Evolutionary conservation across 2,888 invertebrate genomes (phyloP).

Genomic region (Drosophila mercatorum): DNA sequence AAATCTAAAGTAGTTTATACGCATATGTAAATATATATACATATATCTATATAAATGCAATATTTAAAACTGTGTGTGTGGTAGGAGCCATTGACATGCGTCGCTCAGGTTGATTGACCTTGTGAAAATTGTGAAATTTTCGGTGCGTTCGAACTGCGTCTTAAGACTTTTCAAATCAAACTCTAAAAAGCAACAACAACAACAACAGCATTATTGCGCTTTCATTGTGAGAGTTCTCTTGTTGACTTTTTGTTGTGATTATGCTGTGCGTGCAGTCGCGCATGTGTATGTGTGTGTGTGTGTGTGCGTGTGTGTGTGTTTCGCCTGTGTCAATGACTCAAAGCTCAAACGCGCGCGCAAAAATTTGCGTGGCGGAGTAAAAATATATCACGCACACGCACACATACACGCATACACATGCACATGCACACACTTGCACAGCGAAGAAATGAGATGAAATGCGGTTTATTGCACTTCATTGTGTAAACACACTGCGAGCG

Average conservation of each 20-base stretch:
- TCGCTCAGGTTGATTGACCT: slow-evolving; percentile 74
- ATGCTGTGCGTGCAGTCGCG: slow-evolving; percentile 22
- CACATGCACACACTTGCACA: slow-evolving; percentile 10
- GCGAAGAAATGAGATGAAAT: slow-evolving; percentile 51
- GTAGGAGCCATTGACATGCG: slow-evolving; percentile 65
- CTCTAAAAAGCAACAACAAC: neutral
- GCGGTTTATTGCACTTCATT: slow-evolving; percentile 75
- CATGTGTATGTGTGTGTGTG: slow-evolving; percentile 15
- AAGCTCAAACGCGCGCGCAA: slow-evolving; percentile 72
- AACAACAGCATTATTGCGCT: slow-evolving; percentile 15
- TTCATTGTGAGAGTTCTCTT: slow-evolving; percentile 24
- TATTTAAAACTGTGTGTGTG: slow-evolving; percentile 27
- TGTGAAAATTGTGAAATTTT: slow-evolving; percentile 46
- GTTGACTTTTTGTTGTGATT: slow-evolving; percentile 30
- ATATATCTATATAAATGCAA: neutral
- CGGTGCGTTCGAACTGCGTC: slow-evolving; percentile 27
- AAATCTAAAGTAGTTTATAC: slow-evolving; percentile 1
- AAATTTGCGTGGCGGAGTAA: slow-evolving; percentile 45
- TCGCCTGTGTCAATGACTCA: slow-evolving; percentile 70
- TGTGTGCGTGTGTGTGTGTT: neutral
- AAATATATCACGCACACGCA: slow-evolving; percentile 49
- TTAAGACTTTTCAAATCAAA: slow-evolving; percentile 29
- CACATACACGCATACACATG: neutral
- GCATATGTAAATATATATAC: neutral
- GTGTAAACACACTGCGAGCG: slow-evolving; percentile 56